Base-by-base conservation (phyloP, 2,888 invertebrate genomes). In the Drosophila gaucha region DNA sequence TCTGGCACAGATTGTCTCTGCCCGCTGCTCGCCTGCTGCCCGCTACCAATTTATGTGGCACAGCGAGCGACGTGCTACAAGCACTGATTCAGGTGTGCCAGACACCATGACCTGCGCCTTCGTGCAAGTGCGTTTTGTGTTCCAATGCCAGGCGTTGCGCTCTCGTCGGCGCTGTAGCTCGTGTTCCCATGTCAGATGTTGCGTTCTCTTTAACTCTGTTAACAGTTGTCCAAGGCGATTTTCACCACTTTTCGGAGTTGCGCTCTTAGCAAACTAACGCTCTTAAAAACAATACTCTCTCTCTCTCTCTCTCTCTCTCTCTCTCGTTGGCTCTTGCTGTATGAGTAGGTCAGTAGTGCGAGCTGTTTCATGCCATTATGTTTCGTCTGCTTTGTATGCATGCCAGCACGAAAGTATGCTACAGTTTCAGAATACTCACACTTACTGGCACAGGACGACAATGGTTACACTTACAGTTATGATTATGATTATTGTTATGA, bases 331-430 rank as follows among this genome's bases (percentile, higher is more conserved):
- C 55, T 49, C 41, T 54, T 44, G 3, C 50, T 56, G 66, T 38
- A 24, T 60, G 82, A 88, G 67, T 90, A 89, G 90, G 90, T 90
- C 90, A 90, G 89, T 90, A 86, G 90, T 89, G 70, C 67, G 68
- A 66, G 30, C 60, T 50, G 70, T 72, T 51, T 51, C 67, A 39
- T 55, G 36, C 41, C 57, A 38, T 62, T 60, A 26, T 43, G 44
- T 62, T 66, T 30, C 47, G 52, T n/a, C 58, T 84, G 56, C 31
- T 77, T 74, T 38, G 56, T 62, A 72, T 80, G 64, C 78, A 67
- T 50, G 31, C 43, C 63, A 60, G 63, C 67, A 58, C 54, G 60
- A 63, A 77, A 64, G 71, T 76, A 65, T 75, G 68, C 66, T 66
- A 75, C 83, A 63, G 65, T 77, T 77, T 64, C 73, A 65, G 63